These are phyloP conservation scores for Drosophila meridionalis DNA, from an alignment of 2,888 invertebrate species.

Conservation along the genomic window DNA sequence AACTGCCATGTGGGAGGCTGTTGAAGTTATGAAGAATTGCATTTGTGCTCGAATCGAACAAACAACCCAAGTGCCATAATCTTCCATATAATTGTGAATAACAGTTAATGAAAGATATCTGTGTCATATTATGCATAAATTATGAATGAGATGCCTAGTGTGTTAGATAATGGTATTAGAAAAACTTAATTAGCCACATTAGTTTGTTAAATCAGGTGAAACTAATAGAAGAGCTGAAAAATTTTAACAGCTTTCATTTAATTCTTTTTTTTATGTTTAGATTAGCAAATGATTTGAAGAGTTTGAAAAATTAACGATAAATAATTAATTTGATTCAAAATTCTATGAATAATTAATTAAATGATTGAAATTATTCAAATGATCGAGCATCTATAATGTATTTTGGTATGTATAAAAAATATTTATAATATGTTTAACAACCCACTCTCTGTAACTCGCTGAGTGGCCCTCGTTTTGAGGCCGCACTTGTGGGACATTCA, in stretches of 20 bases:
- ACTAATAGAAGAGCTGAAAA: background rate
- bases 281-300: background rate
- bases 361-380: background rate
- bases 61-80: slow-evolving; percentile 13
- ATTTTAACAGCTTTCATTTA: background rate
- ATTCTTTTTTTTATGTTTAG: background rate
- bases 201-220: slow-evolving; percentile 6
- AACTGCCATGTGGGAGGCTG: slow-evolving; percentile 52
- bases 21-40: slow-evolving; percentile 34
- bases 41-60: background rate
- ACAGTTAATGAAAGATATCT: slow-evolving; percentile 6
- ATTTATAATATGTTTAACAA: background rate
- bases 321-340: background rate
- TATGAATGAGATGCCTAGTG: slow-evolving; percentile 5
- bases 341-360: background rate
- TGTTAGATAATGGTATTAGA: slow-evolving; percentile 24
- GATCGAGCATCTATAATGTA: background rate
- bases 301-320: too few species aligned
- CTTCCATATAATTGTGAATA: slow-evolving; percentile 16
- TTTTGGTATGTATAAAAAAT: too few species aligned
- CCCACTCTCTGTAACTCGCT: background rate
- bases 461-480: slow-evolving; percentile 38
- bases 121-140: background rate
- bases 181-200: slow-evolving; percentile 14
- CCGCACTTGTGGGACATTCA: slow-evolving; percentile 41